These are phyloP conservation scores for Cladorhizidae sp. DNA, from an alignment of 37 sponge, comb jelly and placozoan species.

Conservation along the genomic window DNA sequence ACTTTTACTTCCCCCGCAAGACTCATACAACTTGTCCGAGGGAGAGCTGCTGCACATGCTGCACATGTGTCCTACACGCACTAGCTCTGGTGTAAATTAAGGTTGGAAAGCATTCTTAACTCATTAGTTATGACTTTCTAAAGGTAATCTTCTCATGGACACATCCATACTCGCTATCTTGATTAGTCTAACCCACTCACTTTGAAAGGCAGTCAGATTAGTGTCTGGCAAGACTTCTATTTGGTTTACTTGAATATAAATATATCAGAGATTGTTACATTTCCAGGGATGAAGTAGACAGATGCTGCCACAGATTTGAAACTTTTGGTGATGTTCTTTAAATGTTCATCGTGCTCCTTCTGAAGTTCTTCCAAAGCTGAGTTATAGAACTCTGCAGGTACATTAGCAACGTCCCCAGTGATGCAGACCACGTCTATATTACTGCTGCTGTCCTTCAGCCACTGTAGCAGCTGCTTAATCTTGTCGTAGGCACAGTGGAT, in stretches of 20 bases:
- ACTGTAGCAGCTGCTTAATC: conserved; percentile 52
- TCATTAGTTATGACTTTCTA: too few relatives aligned
- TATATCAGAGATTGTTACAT: conserved; percentile 53
- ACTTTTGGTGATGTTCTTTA: conserved; percentile 38
- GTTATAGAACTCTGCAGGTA: conserved; percentile 53
- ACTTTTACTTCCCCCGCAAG: too few relatives aligned
- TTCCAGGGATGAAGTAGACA: conserved; percentile 88
- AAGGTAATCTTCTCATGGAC: too few relatives aligned
- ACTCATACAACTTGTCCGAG: too few relatives aligned
- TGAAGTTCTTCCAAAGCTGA: conserved; percentile 31
- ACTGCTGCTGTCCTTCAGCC: conserved; percentile 29
- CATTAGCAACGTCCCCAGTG: conserved; percentile 83
- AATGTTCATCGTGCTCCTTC: conserved; percentile 30
- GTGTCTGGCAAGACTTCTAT: too few relatives aligned
- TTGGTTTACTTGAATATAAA: not conserved
- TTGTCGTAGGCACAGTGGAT: conserved; percentile 59
- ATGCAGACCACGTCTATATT: conserved; percentile 72
- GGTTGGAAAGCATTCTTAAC: too few relatives aligned
- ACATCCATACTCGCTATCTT: too few relatives aligned
- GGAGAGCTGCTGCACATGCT: too few relatives aligned
- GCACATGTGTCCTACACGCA: too few relatives aligned
- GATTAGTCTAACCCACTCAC: too few relatives aligned
- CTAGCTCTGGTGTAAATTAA: too few relatives aligned
- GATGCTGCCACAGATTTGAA: conserved; percentile 26
- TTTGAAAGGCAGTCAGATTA: too few relatives aligned